Percentiles rank a stretch among this genome's conserved stretches.
phyloP scores from a whole-genome alignment of 2,888 invertebrate species.

The Reticulitermes lucifugus region DNA sequence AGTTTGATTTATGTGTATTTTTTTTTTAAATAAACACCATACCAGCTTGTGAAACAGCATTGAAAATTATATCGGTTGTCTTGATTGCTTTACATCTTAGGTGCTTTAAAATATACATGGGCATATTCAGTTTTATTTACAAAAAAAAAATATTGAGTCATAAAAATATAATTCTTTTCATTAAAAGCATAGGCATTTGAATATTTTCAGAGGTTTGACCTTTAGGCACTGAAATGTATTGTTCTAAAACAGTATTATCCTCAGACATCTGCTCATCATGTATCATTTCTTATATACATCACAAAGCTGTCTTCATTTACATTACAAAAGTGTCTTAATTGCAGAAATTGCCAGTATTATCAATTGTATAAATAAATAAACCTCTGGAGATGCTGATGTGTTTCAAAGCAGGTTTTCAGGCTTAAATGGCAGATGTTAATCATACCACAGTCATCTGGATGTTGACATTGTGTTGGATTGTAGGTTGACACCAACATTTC shows the following conservation, averaged over 20 bases:
- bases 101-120: neutral
- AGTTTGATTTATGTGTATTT: neutral
- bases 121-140: neutral
- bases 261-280: neutral
- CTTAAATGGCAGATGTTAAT: too few species aligned
- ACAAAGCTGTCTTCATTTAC: neutral
- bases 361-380: neutral
- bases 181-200: slow-evolving; percentile 8
- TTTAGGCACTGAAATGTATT: neutral
- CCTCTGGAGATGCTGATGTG: too few species aligned
- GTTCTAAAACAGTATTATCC: neutral
- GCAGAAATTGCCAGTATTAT: neutral
- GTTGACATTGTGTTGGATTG: too few species aligned
- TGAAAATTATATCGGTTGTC: neutral
- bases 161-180: slow-evolving; percentile 8
- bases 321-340: too few species aligned
- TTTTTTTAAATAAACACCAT: neutral
- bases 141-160: neutral
- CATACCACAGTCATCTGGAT: too few species aligned
- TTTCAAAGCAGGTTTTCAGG: too few species aligned
- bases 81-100: neutral
- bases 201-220: neutral
- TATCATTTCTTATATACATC: neutral
- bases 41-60: slow-evolving; percentile 8
- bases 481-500: too few species aligned